Conservation (phyloP, 2,113 vertebrate genomes). For the Chaetura pelagica region DNA sequence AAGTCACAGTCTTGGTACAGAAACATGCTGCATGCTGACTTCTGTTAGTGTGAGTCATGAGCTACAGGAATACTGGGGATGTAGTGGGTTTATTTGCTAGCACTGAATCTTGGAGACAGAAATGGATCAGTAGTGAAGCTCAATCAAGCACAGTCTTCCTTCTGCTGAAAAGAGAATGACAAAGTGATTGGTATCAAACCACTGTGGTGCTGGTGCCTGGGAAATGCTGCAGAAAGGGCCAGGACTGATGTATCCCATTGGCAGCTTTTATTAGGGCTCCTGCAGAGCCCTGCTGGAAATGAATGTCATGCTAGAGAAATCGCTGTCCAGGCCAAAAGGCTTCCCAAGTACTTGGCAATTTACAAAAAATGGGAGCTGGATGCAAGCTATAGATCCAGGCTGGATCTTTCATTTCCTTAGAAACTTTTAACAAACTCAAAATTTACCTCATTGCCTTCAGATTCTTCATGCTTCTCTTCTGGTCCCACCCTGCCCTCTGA, state of each 20-base stretch:
- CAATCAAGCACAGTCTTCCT: background rate
- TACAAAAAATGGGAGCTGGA: background rate
- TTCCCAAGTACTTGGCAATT: background rate
- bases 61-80: background rate
- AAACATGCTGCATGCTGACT: background rate
- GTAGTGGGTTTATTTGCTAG: background rate
- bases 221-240: background rate
- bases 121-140: background rate
- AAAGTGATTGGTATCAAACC: background rate
- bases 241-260: background rate
- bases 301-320: background rate
- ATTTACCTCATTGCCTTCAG: background rate
- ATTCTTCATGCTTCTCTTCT: background rate
- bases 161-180: background rate
- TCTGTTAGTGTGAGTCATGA: background rate
- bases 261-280: background rate
- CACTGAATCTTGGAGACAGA: background rate
- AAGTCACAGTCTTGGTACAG: background rate
- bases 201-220: background rate
- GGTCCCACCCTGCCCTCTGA: background rate
- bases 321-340: background rate
- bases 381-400: background rate
- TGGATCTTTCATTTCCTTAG: background rate
- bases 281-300: background rate
- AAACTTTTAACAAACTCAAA: background rate